phyloP scores from a whole-genome alignment of 2,888 invertebrate species.

The Theretra japonica region DNA sequence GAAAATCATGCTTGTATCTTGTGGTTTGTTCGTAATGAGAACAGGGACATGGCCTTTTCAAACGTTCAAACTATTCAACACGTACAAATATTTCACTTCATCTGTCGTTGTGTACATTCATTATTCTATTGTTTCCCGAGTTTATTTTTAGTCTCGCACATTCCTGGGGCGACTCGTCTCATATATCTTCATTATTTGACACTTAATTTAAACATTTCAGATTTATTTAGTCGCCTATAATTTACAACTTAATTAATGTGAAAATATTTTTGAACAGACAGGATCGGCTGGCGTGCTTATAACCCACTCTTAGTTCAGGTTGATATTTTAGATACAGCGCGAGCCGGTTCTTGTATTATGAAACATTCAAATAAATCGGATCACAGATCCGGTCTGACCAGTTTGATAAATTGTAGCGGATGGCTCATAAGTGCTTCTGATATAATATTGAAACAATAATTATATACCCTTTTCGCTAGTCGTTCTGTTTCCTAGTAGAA shows the following conservation, averaged over 20 bases:
- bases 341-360: constrained; percentile 37
- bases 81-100: not conserved
- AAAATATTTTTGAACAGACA: constrained; percentile 5
- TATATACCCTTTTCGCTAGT: not conserved
- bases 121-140: no score
- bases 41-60: constrained; percentile 10
- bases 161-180: no score
- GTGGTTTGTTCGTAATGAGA: constrained; percentile 11
- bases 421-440: constrained; percentile 15
- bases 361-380: constrained; percentile 38
- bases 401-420: constrained; percentile 30
- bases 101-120: not conserved
- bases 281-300: constrained; percentile 31
- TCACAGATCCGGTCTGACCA: constrained; percentile 35
- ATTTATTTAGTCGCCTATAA: not conserved
- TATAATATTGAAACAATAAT: constrained; percentile 21
- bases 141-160: no score
- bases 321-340: constrained; percentile 43
- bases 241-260: not conserved
- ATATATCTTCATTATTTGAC: no score
- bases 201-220: no score
- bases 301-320: constrained; percentile 32
- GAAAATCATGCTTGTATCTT: not conserved
- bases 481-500: not conserved
- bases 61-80: not conserved